Base-by-base conservation (phyloP, 2,113 vertebrate genomes). In the Triplophysa siluroides region DNA sequence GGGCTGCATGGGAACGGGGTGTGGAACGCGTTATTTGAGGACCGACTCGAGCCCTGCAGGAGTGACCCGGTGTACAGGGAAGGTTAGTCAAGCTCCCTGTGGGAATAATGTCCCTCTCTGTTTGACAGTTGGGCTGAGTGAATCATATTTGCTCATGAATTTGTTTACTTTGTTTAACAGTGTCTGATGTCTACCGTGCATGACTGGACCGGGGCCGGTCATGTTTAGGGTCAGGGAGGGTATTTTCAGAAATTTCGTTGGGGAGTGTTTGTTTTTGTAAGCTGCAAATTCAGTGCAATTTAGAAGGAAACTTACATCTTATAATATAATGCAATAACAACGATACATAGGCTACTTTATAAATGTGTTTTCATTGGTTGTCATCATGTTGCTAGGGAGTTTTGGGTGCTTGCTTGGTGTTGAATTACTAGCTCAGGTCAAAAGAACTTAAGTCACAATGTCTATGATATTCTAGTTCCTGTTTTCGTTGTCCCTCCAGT, bases 111-210 rank as follows among this genome's bases (percentile, higher is more conserved):
- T 77, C 74, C 61, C 64, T 64, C 61, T 50, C 74, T 52, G 74
- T 52, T 18, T 76, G 74, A 64, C 61, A 76, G 74, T 64, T 29
- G 41, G 60, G 41, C 61, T 63, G 74, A 21, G 63, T 76, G 74
- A 76, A 64, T 76, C 75, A 77, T 77, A 77, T 38, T 77, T 77
- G n/a, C 75, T 77, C 62, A 23, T 77, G 75, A 65, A 65, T 23
- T 66, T 65, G 62, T 76, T 64, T 50, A 54, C 61, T 65, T 62
- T 0, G 3, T 63, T 65, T 65, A 77, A 54, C 60, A 76, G 24
- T 54, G 74, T 45, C 19, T 64, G 45, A 65, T 76, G 61, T 64
- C 74, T 64, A 63, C 26, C 26, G 9, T 64, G 60, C 1, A 2
- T 52, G 62, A 66, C 62, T 65, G 24, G 18, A n/a, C 60, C 18